Conservation (phyloP, 2,888 invertebrate genomes). For the Cephalotes varians region DNA sequence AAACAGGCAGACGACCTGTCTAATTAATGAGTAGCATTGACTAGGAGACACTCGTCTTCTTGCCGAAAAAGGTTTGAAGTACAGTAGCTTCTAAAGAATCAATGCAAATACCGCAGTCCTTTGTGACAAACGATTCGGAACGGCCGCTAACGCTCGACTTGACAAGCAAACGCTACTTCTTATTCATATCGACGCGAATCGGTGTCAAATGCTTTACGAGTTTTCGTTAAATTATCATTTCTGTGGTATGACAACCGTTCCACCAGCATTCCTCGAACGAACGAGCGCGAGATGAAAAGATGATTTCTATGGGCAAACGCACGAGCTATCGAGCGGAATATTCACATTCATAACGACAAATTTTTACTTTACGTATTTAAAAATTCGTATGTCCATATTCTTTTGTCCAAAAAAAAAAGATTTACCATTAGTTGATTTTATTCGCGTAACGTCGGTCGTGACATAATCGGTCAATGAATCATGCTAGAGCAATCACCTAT, state of each 20-base stretch:
- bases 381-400: neutral
- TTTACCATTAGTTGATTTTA: neutral
- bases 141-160: constrained; percentile 42
- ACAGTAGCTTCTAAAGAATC: constrained; percentile 39
- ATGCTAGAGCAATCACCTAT: neutral
- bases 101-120: constrained; percentile 38
- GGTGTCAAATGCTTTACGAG: constrained; percentile 42
- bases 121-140: constrained; percentile 44
- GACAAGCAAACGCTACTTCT: constrained; percentile 40
- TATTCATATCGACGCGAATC: constrained; percentile 47
- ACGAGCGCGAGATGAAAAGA: neutral
- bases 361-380: neutral
- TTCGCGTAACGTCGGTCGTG: neutral
- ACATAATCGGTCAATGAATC: constrained; percentile 26
- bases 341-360: neutral
- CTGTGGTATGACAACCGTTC: constrained; percentile 33
- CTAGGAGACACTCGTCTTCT: neutral
- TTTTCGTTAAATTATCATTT: constrained; percentile 48
- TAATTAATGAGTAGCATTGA: constrained; percentile 40
- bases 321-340: constrained; percentile 7
- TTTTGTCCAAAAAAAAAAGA: neutral
- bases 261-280: constrained; percentile 2
- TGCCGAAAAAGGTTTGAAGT: constrained; percentile 16
- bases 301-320: constrained; percentile 10
- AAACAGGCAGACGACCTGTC: neutral